Base-by-base conservation (phyloP, 2,797 vertebrate genomes). In the Brachymystax lenok region DNA sequence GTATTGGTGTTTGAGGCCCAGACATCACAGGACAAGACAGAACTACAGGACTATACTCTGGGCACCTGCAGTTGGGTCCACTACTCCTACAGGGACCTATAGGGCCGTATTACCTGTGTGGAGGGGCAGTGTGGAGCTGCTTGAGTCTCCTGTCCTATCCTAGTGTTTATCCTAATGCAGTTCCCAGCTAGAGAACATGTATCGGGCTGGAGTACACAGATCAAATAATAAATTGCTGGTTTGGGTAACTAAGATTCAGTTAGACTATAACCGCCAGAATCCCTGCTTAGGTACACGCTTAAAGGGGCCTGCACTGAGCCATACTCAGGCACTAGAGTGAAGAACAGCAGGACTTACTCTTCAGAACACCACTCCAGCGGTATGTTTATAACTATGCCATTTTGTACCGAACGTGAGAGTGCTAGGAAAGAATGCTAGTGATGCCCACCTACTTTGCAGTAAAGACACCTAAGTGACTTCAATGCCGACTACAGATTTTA, bases 381-480 rank as follows among this genome's bases (percentile, higher is more conserved):
- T 73, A 69, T 69, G 73, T 83, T 79, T 83, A 70, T 84, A 75
- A 70, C 16, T 67, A 64, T 19, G 21, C 24, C 46, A 79, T 81
- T 84, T 80, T 82, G 73, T 81, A 83, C 54, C 68, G 80, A 85
- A 78, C 82, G 83, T 72, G 71, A 85, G 61, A 46, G 24, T 28
- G 66, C 76, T 30, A 75, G 66, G 40, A 82, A 64, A 78, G 71
- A 89, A 88, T 88, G 86, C 87, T 30, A 88, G 87, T 88, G 87
- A 88, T 30, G 14, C 13, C 56, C 46, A 83, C 75, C 30, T 61
- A 63, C 72, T 61, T 89, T 77, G 82, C 74, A 80, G 73, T 79
- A 79, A 76, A 68, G 76, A 52, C 86, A 89, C 83, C 83, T 78
- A 87, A 87, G 86, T 88, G 72, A 82, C 82, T 91, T 92, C 74